phyloP scores from a whole-genome alignment of 2,797 vertebrate species.

The Enoplosus armatus region DNA sequence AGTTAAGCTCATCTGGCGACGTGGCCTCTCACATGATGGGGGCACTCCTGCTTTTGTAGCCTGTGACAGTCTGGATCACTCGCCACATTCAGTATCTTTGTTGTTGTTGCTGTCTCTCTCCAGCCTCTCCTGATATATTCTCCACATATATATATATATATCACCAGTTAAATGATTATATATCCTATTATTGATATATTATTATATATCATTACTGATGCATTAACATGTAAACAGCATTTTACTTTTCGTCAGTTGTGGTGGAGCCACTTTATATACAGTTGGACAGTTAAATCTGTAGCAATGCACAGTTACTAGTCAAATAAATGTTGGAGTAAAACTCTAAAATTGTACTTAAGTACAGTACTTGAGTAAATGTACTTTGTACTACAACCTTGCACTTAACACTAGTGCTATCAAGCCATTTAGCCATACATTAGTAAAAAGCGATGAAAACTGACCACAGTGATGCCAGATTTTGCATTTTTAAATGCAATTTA shows the following conservation, averaged over 20 bases:
- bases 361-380: not conserved
- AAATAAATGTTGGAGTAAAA: not conserved
- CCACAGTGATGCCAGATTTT: not conserved
- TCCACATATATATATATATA: too few species aligned
- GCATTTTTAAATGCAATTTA: not conserved
- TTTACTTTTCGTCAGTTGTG: not conserved
- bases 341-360: not conserved
- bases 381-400: not conserved
- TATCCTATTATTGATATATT: too few species aligned
- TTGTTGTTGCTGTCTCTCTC: too few species aligned
- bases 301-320: not conserved
- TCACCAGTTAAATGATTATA: too few species aligned
- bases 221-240: not conserved
- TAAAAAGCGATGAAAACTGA: not conserved
- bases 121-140: too few species aligned
- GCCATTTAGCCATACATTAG: not conserved
- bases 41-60: too few species aligned
- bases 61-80: too few species aligned
- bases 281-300: not conserved
- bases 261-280: not conserved
- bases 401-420: not conserved
- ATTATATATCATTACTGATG: not conserved
- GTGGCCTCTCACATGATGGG: too few species aligned
- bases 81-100: too few species aligned
- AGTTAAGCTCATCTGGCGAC: too few species aligned